Evolutionary conservation across 2,797 vertebrate species (phyloP).

Genomic region (Microcaecilia unicolor): DNA sequence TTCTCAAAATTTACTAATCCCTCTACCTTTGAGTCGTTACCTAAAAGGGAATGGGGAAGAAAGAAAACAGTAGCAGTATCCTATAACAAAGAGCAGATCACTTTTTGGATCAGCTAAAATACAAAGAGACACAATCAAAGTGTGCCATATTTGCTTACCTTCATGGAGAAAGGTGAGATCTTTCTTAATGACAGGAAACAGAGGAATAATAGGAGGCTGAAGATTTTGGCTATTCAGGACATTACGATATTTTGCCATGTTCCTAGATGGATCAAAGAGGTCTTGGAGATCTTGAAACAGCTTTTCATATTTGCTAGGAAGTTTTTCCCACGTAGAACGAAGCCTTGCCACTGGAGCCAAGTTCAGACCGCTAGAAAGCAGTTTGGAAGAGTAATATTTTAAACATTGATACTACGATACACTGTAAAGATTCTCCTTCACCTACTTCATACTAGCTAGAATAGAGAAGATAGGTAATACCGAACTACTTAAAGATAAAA

Average conservation of each 20-base stretch:
- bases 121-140: background rate
- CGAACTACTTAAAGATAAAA: too few species aligned
- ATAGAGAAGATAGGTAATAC: too few species aligned
- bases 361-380: slow-evolving; percentile 82
- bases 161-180: slow-evolving; percentile 97
- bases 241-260: slow-evolving; percentile 98
- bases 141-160: slow-evolving; percentile 53
- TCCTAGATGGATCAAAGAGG: slow-evolving; percentile 94
- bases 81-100: too few species aligned
- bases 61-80: too few species aligned
- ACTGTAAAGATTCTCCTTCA: too few species aligned
- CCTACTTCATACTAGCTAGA: too few species aligned
- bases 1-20: slow-evolving; percentile 97
- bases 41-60: too few species aligned
- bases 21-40: slow-evolving; percentile 96
- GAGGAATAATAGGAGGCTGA: slow-evolving; percentile 92
- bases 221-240: slow-evolving; percentile 96
- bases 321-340: slow-evolving; percentile 93
- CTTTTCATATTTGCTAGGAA: slow-evolving; percentile 97
- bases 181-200: slow-evolving; percentile 98
- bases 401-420: too few species aligned
- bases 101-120: background rate
- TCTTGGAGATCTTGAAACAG: slow-evolving; percentile 96
- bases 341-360: slow-evolving; percentile 91
- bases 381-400: too few species aligned